Evolutionary conservation across 2,888 invertebrate genomes (phyloP), one percentile per base, ranked within the genome.

Genomic region (Dascillus cervinus): DNA sequence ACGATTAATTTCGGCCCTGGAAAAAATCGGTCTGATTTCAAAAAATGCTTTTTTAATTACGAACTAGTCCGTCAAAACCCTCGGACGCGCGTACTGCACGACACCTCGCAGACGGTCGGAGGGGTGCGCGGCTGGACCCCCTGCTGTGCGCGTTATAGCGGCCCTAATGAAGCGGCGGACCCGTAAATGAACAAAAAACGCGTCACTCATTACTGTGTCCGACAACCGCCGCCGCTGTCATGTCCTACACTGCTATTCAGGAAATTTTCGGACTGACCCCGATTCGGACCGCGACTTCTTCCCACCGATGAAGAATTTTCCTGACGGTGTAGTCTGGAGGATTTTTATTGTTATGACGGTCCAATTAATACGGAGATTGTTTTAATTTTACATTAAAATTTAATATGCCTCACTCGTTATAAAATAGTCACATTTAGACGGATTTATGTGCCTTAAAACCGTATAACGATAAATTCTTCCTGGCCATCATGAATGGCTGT

Each of bases 141-240:
- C 50, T 35, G 44, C 46, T 39, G 50, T 10, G 46, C 34, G 44
- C 43, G 41, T 47, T 50, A 50, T 48, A 50, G 44, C 46, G 46
- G 38, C 46, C 50, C 58, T 59, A 59, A 59, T 59, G 59, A 58
- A 58, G 53, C 51, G 52, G 47, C 46, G 47, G 44, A 41, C 52
- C 53, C 51, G 53, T 53, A 52, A 54, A 48, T 49, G 49, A 52
- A 53, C 52, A 52, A 53, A 50, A 52, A 39, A 39, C 32, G 26
- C 37, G 32, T 34, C 37, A 34, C 31, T 33, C 34, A 40, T 36
- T 36, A 36, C 29, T 38, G 38, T 38, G 38, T 38, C 38, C 33
- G 32, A 29, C 17, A 28, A 30, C 38, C 34, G 38, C 33, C 38
- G 29, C 29, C 32, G 32, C 33, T 34, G 38, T 34, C 33, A 38